Percentiles rank a stretch among this genome's conserved stretches.
These are phyloP conservation scores for Acrocephalus scirpaceus DNA, from an alignment of 2,797 vertebrate genomes.

Conservation along the genomic window DNA sequence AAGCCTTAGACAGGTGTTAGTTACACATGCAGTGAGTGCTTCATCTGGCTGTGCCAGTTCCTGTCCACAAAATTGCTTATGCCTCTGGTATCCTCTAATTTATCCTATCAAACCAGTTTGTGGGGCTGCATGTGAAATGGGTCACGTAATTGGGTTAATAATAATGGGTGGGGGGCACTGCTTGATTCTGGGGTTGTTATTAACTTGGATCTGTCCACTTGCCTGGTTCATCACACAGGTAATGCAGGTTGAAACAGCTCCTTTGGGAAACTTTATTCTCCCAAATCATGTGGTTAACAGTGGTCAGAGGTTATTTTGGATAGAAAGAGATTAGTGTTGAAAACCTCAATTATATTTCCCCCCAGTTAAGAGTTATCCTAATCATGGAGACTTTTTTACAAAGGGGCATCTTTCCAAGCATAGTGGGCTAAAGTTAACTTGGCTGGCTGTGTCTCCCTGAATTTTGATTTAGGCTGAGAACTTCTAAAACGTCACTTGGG, in stretches of 20 bases:
- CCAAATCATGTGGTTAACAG: accelerated
- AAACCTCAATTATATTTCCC: neutral
- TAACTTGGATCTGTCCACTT: neutral
- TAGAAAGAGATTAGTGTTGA: neutral
- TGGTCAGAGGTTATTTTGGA: neutral
- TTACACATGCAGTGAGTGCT: neutral
- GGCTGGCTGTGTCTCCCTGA: neutral
- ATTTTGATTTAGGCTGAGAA: neutral
- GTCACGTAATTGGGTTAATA: neutral
- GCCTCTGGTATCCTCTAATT: neutral
- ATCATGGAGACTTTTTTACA: neutral
- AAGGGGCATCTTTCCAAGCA: neutral
- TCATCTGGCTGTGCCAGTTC: slow-evolving; percentile 2
- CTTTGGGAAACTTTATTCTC: neutral
- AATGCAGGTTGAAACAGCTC: neutral
- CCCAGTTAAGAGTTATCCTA: neutral
- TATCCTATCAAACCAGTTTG: slow-evolving; percentile 35
- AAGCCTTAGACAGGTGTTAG: neutral
- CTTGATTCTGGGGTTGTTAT: neutral
- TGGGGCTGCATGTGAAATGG: neutral
- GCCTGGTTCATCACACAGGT: neutral
- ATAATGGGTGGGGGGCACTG: neutral
- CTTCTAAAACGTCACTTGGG: neutral
- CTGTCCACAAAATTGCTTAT: neutral
- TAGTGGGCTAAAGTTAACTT: neutral